Percentiles rank a stretch among this genome's conserved stretches.
Evolutionary conservation across 2,113 vertebrate species (phyloP).

Genomic region (Pteropus alecto): DNA sequence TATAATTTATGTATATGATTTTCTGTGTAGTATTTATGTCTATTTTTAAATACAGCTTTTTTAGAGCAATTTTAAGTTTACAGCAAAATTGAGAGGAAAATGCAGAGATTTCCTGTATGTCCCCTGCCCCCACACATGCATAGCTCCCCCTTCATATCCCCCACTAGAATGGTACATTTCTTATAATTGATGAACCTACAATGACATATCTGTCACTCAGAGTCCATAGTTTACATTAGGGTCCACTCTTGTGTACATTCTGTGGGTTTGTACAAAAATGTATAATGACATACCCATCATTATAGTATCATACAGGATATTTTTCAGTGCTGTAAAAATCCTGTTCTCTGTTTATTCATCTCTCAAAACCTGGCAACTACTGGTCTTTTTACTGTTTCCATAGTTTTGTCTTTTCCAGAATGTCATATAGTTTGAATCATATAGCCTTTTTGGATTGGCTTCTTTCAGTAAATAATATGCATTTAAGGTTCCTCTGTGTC

Average conservation of each 20-base stretch:
- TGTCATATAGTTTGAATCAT: neutral
- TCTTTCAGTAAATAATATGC: neutral
- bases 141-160: neutral
- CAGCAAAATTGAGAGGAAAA: neutral
- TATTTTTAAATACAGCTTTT: neutral
- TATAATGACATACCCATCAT: neutral
- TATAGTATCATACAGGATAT: neutral
- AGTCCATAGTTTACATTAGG: neutral
- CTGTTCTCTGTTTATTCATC: neutral
- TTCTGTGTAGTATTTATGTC: neutral
- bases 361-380: neutral
- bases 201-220: neutral
- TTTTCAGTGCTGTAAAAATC: neutral
- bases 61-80: neutral
- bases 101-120: neutral
- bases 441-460: neutral
- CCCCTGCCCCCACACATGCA: neutral
- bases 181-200: neutral
- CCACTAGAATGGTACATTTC: neutral
- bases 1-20: constrained; percentile 12
- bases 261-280: neutral
- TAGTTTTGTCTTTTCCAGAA: neutral
- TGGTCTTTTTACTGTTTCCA: neutral
- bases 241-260: neutral
- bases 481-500: neutral